These are phyloP conservation scores for Sebastes nivosus DNA, from an alignment of 2,797 vertebrate species.

Conservation along the genomic window DNA sequence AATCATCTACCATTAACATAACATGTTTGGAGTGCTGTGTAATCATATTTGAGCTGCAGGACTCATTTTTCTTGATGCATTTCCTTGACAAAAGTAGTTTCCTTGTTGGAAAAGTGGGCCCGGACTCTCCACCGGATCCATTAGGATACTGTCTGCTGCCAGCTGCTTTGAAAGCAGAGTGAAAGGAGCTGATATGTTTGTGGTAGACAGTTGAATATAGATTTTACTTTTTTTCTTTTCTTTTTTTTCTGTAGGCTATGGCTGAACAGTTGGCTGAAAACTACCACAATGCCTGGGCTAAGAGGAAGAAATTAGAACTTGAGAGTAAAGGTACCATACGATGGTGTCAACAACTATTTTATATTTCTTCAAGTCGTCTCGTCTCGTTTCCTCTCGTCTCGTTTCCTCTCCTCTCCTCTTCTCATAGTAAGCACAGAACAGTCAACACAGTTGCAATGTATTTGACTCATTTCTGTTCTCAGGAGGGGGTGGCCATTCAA, in stretches of 20 bases:
- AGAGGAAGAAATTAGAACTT: constrained; percentile 91
- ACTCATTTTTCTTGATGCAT: neutral
- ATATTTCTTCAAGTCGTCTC: neutral
- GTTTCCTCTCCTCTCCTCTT: too few species aligned
- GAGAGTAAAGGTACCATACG: constrained; percentile 90
- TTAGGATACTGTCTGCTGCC: neutral
- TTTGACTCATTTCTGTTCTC: constrained; percentile 36
- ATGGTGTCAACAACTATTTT: neutral
- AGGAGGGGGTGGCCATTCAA: constrained; percentile 87
- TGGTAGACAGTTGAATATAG: neutral
- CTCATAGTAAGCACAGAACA: neutral
- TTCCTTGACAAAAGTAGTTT: neutral
- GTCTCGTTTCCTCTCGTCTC: neutral
- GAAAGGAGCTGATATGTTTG: neutral
- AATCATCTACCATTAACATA: neutral
- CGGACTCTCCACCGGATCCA: neutral
- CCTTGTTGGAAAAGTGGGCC: neutral
- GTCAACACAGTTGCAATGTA: neutral
- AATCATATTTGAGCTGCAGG: neutral
- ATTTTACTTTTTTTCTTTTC: neutral
- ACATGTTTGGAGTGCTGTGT: neutral
- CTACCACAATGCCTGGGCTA: constrained; percentile 94
- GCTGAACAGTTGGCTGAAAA: constrained; percentile 96
- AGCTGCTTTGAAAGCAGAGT: neutral
- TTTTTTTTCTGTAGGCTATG: constrained; percentile 84